These are phyloP conservation scores for Toxotes lorentzi DNA, from an alignment of 2,797 vertebrate genomes.

Conservation along the genomic window DNA sequence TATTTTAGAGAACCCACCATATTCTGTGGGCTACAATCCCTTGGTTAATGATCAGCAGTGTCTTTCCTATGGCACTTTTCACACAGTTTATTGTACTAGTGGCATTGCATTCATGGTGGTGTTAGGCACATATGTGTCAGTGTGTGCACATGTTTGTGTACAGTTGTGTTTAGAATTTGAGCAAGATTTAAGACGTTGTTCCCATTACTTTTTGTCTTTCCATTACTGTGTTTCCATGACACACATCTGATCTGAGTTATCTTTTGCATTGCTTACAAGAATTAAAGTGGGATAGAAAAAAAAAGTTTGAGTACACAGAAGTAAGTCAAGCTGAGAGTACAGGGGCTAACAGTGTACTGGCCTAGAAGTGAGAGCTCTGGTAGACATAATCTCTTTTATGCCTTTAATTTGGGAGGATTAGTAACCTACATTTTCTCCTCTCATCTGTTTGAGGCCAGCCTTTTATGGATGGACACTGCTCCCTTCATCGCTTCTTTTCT, in stretches of 20 bases:
- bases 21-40: slow-evolving; percentile 29
- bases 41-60: slow-evolving; percentile 57
- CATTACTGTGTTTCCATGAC: slow-evolving; percentile 17
- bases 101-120: slow-evolving; percentile 22
- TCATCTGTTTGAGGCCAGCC: slow-evolving; percentile 51
- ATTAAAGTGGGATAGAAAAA: slow-evolving; percentile 36
- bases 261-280: slow-evolving; percentile 33
- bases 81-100: slow-evolving; percentile 57
- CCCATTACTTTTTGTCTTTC: slow-evolving; percentile 30
- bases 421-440: slow-evolving; percentile 64
- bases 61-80: slow-evolving; percentile 42
- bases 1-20: slow-evolving; percentile 38
- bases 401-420: slow-evolving; percentile 77
- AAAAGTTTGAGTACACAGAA: slow-evolving; percentile 23
- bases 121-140: slow-evolving; percentile 10
- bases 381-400: slow-evolving; percentile 70
- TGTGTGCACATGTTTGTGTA: slow-evolving; percentile 13
- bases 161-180: slow-evolving; percentile 33
- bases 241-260: slow-evolving; percentile 17
- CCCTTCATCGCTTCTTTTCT: slow-evolving; percentile 14
- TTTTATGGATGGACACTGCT: slow-evolving; percentile 66
- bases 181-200: slow-evolving; percentile 41
- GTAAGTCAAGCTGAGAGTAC: slow-evolving; percentile 28
- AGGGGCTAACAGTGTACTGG: slow-evolving; percentile 30
- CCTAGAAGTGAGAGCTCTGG: slow-evolving; percentile 62